Base-by-base conservation (phyloP, 2,113 vertebrate species). In the human region DNA sequence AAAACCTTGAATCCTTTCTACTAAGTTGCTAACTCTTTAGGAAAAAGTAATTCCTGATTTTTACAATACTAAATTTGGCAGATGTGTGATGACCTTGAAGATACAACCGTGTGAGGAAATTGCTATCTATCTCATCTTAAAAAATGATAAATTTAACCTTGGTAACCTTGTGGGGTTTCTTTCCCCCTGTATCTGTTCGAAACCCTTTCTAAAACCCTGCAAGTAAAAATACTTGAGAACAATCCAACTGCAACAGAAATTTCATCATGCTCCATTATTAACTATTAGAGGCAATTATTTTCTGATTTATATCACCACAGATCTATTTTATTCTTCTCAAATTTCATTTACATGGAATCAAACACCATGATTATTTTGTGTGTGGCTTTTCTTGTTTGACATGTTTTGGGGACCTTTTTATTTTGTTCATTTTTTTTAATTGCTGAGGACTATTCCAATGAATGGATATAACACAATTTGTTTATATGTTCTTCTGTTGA, bases 261-360 rank as follows among this genome's bases (percentile, higher is more conserved):
- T 92, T 59, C 55, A 78, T 59, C 55, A 84, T 38, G 61, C 3
- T n/a, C 22, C 11, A 87, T 94, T 86, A 38, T 11, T 66, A 40
- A 68, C 30, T 91, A 61, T 75, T 52, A 89, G 20, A 87, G 20
- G 38, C 48, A 68, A 92, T 73, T 85, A 64, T 75, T 85, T 89
- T 73, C 52, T 85, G 32, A 35, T 94, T 94, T 66, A n/a, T 40
- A 80, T 92, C 83, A 92, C 20, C n/a, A 20, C 55, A 23, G 11
- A 79, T 91, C 52, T 50, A 48, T 82, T 88, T 96, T 94, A 87
- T n/a, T 88, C 32, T 94, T 81, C 30, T 61, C n/a, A 57, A 25
- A 64, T 45, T 32, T 88, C 30, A 32, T 70, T 59, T 38, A 57
- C 72, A 40, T 83, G 23, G 55, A 91, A 72, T 83, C 38, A 92